Percentiles rank a stretch among this genome's conserved stretches.
Evolutionary conservation across 2,888 invertebrate species (phyloP).

Genomic region (Acronicta aceris): DNA sequence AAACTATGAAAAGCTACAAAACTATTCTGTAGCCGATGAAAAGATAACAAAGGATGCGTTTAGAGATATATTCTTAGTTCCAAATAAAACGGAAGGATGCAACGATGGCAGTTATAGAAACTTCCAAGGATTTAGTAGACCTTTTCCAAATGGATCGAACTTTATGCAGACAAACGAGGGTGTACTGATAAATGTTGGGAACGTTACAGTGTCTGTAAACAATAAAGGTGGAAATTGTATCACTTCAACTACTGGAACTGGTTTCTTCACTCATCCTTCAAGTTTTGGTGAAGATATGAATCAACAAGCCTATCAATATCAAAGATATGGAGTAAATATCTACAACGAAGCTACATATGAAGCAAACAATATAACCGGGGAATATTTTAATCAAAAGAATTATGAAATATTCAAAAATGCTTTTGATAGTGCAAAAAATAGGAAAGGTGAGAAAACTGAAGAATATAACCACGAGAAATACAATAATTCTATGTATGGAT

Average conservation of each 20-base stretch:
- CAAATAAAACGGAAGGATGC: slow-evolving; percentile 78
- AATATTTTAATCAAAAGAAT: slow-evolving; percentile 86
- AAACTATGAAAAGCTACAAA: slow-evolving; percentile 87
- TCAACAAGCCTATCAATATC: slow-evolving; percentile 71
- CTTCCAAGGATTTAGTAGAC: slow-evolving; percentile 82
- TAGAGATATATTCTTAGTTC: slow-evolving; percentile 82
- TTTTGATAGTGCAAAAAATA: slow-evolving; percentile 85
- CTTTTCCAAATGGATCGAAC: slow-evolving; percentile 85
- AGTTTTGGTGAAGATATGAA: slow-evolving; percentile 76
- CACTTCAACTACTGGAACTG: slow-evolving; percentile 89
- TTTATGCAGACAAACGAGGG: slow-evolving; percentile 87
- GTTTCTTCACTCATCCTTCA: slow-evolving; percentile 83
- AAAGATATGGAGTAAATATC: slow-evolving; percentile 61
- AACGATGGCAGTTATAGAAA: slow-evolving; percentile 80
- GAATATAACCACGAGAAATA: slow-evolving; percentile 69
- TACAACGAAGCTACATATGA: slow-evolving; percentile 63
- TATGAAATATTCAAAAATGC: slow-evolving; percentile 90
- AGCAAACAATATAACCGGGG: slow-evolving; percentile 61
- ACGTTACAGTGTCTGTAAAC: slow-evolving; percentile 93
- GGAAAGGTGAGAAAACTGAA: slow-evolving; percentile 70
- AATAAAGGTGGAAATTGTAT: slow-evolving; percentile 93
- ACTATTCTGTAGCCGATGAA: slow-evolving; percentile 83
- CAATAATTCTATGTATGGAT: slow-evolving; percentile 67
- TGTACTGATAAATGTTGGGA: slow-evolving; percentile 92
- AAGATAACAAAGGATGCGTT: slow-evolving; percentile 85